These are phyloP conservation scores for Proisotoma minuta DNA, from an alignment of 2,888 invertebrate species.

Conservation along the genomic window DNA sequence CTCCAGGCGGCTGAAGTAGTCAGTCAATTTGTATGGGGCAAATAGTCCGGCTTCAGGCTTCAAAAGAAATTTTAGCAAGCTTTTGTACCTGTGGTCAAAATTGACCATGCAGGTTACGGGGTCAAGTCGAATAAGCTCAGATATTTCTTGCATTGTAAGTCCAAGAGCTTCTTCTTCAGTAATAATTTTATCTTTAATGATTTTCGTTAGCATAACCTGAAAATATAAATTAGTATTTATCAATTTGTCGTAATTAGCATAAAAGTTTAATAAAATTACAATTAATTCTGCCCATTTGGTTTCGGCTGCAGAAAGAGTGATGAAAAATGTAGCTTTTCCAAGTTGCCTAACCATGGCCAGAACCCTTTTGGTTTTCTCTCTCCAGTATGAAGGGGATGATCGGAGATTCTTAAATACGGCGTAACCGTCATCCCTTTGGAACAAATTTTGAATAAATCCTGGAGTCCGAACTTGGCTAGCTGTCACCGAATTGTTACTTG, in stretches of 20 bases:
- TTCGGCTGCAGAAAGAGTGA: conserved; percentile 22
- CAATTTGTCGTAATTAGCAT: too few relatives aligned
- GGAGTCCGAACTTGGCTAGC: not conserved
- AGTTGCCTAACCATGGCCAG: conserved; percentile 23
- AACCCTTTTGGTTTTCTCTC: conserved; percentile 17
- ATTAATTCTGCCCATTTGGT: conserved; percentile 20
- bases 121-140: conserved; percentile 17
- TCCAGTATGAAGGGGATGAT: conserved; percentile 19
- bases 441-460: conserved; percentile 9
- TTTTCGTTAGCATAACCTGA: not conserved
- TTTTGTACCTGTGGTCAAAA: conserved; percentile 14
- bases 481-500: not conserved
- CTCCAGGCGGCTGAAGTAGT: conserved; percentile 21
- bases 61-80: not conserved
- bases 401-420: conserved; percentile 8
- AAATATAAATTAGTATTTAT: not conserved
- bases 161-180: conserved; percentile 1
- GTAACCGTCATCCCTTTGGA: conserved; percentile 14
- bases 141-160: not conserved
- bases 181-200: conserved; percentile 3
- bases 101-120: conserved; percentile 22
- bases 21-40: not conserved
- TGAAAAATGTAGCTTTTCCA: conserved; percentile 20
- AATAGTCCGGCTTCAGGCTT: conserved; percentile 8
- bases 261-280: conserved; percentile 4